Evolutionary conservation across 2,113 vertebrate genomes (phyloP), one percentile per base, ranked within the genome.

Genomic region (Poeciliopsis retropinna): DNA sequence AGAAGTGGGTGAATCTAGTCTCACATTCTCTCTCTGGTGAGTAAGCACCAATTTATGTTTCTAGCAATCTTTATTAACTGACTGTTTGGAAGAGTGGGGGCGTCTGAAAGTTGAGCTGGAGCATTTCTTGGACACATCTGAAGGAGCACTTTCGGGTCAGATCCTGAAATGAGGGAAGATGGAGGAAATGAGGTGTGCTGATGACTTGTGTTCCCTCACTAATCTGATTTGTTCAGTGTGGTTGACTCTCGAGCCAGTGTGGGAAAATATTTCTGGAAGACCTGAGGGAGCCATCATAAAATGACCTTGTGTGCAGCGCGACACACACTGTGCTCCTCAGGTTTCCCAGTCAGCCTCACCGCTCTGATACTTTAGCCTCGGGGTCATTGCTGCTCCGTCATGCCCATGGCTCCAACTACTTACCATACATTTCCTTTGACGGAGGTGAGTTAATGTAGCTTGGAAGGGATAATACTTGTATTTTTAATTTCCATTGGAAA

Each of bases 151-250:
- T 73, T 90, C 74, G 79, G 88, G 64, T 84, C 73, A 81, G 82
- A 84, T 81, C 76, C 76, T 82, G 73, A 81, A 83, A 84, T 84
- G 78, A 85, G 81, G 85, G 85, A 87, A 89, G 82, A 86, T 84
- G 83, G 78, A 80, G 85, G 75, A 86, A 88, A 88, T 71, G 64
- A 70, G 92, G 85, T 89, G 87, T 92, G 92, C 90, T 80, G 88
- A 86, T 82, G 85, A 91, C 90, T 86, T 82, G 85, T 81, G 78
- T 72, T 87, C 87, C 85, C 90, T 83, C 92, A 61, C 89, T 94
- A 94, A 95, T 95, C 94, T 95, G 80, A 95, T 95, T 94, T 94
- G 93, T 94, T 94, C 94, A 92, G 94, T 91, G 78, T 94, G 92
- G 90, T 83, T 95, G 94, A 94, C 77, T 89, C 90, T 93, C 28